These are phyloP conservation scores for Amiota minor DNA, from an alignment of 2,888 invertebrate species.

Conservation along the genomic window DNA sequence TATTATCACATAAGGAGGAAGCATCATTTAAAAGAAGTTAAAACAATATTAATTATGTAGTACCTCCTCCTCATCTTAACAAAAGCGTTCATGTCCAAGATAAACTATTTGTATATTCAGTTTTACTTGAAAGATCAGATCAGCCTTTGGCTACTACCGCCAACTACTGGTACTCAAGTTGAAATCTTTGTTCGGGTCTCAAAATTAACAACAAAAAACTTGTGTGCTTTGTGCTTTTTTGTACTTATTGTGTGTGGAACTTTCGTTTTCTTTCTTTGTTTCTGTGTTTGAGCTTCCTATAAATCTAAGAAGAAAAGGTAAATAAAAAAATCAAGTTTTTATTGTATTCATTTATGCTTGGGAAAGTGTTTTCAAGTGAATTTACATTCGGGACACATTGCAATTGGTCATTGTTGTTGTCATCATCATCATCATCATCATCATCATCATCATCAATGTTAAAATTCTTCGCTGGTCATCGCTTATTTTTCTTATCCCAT, in stretches of 20 bases:
- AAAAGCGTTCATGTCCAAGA: background rate
- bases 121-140: too few relatives aligned
- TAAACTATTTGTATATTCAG: background rate
- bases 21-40: constrained; percentile 54
- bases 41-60: constrained; percentile 49
- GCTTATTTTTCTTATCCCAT: constrained; percentile 30
- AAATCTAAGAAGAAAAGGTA: constrained; percentile 50
- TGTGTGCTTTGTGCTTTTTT: constrained; percentile 43
- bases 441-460: constrained; percentile 19
- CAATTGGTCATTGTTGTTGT: background rate
- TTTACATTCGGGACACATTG: constrained; percentile 54
- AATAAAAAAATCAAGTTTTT: constrained; percentile 44
- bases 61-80: background rate
- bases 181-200: too few relatives aligned
- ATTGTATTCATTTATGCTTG: constrained; percentile 50
- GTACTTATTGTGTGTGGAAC: constrained; percentile 46
- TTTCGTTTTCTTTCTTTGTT: constrained; percentile 50
- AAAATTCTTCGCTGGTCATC: constrained; percentile 46
- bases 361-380: constrained; percentile 57
- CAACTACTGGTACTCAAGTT: too few relatives aligned
- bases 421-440: background rate
- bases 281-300: constrained; percentile 49
- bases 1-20: constrained; percentile 63
- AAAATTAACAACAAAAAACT: background rate
- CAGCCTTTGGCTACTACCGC: too few relatives aligned